Evolutionary conservation across 2,797 vertebrate species (phyloP).

Genomic region (Nyctalus aviator): DNA sequence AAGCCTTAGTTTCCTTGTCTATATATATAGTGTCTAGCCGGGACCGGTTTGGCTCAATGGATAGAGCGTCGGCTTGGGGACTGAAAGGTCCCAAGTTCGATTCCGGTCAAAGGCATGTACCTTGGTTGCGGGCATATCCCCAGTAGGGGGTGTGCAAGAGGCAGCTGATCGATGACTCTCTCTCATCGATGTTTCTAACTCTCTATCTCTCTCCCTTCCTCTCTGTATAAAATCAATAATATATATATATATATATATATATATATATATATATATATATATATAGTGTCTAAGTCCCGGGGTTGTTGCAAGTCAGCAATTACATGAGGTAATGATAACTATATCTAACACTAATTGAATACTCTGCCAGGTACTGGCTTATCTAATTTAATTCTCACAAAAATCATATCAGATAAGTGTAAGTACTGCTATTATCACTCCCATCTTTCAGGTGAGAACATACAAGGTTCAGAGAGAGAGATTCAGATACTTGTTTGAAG

Average conservation of each 20-base stretch:
- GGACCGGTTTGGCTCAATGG: no score
- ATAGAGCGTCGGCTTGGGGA: no score
- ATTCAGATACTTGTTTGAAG: not conserved
- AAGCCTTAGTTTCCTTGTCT: constrained; percentile 3
- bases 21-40: constrained; percentile 3
- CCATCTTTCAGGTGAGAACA: constrained; percentile 33
- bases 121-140: no score
- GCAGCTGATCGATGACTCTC: no score
- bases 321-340: constrained; percentile 4
- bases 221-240: no score
- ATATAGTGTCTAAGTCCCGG: not conserved
- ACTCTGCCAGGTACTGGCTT: not conserved
- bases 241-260: no score
- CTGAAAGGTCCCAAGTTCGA: no score
- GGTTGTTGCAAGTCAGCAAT: not conserved
- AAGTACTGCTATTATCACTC: not conserved
- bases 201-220: no score
- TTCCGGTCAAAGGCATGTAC: no score
- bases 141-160: no score
- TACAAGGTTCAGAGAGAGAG: not conserved
- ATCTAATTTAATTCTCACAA: constrained; percentile 1
- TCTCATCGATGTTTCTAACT: no score
- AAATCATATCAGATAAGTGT: not conserved
- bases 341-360: not conserved
- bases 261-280: no score